These are phyloP conservation scores for Neolamprologus longior DNA, from an alignment of 2,113 vertebrate species.

Conservation along the genomic window DNA sequence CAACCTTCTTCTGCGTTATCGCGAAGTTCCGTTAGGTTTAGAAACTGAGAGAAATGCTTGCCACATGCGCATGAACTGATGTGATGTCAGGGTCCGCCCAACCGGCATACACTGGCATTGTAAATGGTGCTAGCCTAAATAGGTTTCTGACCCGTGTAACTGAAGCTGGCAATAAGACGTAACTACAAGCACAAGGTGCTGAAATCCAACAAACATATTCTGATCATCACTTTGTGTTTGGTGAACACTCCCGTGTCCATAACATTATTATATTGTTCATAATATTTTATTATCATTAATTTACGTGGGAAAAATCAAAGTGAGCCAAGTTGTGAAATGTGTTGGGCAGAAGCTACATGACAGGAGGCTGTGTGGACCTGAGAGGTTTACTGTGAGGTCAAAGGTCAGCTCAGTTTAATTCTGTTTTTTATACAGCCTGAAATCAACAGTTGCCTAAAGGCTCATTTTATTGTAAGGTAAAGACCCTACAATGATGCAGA, in stretches of 20 bases:
- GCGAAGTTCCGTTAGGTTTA: background rate
- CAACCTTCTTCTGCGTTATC: background rate
- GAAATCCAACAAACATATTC: background rate
- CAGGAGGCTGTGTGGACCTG: background rate
- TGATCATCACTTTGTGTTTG: background rate
- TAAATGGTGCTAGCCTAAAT: background rate
- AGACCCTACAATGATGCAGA: background rate
- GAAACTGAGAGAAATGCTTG: rapidly evolving
- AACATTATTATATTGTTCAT: background rate
- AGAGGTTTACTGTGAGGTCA: background rate
- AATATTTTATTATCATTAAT: background rate
- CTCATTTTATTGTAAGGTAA: background rate
- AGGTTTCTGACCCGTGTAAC: rapidly evolving
- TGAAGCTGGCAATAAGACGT: background rate
- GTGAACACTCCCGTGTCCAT: background rate
- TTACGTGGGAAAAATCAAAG: background rate
- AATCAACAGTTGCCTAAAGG: background rate
- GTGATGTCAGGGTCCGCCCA: background rate
- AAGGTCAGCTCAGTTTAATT: background rate
- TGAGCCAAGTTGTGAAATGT: background rate
- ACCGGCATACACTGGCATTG: rapidly evolving
- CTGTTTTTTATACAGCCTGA: background rate
- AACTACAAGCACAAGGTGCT: rapidly evolving
- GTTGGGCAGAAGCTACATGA: background rate
- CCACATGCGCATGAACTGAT: background rate